phyloP scores from a whole-genome alignment of 1,140 invertebrate genomes.

The Scylla paramamosain region DNA sequence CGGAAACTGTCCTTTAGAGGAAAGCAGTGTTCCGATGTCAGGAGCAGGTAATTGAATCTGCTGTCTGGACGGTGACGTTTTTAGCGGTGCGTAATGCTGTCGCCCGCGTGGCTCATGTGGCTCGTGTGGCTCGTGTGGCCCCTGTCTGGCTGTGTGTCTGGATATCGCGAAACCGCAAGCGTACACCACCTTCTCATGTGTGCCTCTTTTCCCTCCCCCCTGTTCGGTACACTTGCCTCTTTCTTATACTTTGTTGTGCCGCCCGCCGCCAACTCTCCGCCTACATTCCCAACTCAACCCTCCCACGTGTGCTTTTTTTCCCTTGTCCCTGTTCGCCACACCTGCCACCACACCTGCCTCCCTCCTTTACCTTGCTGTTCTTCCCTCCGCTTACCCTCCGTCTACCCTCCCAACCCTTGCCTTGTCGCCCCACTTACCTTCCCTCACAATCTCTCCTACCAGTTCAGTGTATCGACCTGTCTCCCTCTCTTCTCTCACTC shows the following conservation, averaged over 20 bases:
- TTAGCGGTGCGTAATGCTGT: background rate
- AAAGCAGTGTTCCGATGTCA: background rate
- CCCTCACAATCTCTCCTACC: background rate
- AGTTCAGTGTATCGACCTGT: background rate
- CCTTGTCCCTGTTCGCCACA: too few species aligned
- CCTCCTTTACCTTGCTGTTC: background rate
- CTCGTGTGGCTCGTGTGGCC: too few species aligned
- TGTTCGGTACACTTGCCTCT: background rate
- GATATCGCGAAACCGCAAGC: too few species aligned
- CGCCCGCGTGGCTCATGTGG: background rate
- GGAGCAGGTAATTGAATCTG: slow-evolving; percentile 1
- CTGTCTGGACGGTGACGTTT: background rate
- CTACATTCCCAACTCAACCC: background rate
- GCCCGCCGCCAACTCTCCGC: too few species aligned
- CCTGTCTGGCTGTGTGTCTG: too few species aligned
- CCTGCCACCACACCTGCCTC: background rate
- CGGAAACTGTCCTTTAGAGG: background rate
- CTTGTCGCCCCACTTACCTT: background rate
- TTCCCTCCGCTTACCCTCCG: background rate
- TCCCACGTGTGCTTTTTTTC: too few species aligned
- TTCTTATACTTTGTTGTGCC: background rate
- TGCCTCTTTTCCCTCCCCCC: too few species aligned
- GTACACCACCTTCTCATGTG: too few species aligned
- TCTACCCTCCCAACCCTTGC: background rate
- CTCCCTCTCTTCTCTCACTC: background rate